These are phyloP conservation scores for Cetonia aurata DNA, from an alignment of 2,888 invertebrate species.

Conservation along the genomic window DNA sequence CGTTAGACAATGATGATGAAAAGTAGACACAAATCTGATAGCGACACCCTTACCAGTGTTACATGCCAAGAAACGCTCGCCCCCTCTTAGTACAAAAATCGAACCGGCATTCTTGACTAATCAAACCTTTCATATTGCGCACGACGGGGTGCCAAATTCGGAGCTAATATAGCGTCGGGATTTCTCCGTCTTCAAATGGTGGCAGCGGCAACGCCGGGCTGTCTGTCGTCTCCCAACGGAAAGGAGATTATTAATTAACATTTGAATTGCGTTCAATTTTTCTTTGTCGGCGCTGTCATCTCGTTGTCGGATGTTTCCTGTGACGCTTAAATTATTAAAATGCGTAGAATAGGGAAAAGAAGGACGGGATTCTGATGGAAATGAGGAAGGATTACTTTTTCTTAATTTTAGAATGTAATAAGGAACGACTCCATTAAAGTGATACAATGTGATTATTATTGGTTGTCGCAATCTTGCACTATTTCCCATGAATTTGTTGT, in stretches of 20 bases:
- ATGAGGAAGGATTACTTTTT: too few relatives aligned
- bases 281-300: slow-evolving; percentile 7
- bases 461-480: too few relatives aligned
- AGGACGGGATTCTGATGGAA: too few relatives aligned
- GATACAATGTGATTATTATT: too few relatives aligned
- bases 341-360: too few relatives aligned
- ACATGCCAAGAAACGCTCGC: background rate
- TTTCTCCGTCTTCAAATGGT: slow-evolving; percentile 2
- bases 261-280: slow-evolving; percentile 32
- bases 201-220: too few relatives aligned
- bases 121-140: slow-evolving; percentile 33
- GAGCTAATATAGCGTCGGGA: slow-evolving; percentile 19
- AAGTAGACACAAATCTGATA: slow-evolving; percentile 27
- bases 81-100: background rate
- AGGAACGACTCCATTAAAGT: too few relatives aligned
- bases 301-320: background rate
- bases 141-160: slow-evolving; percentile 8
- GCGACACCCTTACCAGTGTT: slow-evolving; percentile 19
- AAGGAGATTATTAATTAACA: slow-evolving; percentile 36
- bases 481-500: too few relatives aligned
- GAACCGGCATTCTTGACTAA: slow-evolving; percentile 31
- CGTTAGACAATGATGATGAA: slow-evolving; percentile 21
- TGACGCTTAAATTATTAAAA: too few relatives aligned
- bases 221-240: background rate
- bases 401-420: too few relatives aligned